Evolutionary conservation across 2,888 invertebrate species (phyloP).

Genomic region (Phragmatobia fuliginosa): DNA sequence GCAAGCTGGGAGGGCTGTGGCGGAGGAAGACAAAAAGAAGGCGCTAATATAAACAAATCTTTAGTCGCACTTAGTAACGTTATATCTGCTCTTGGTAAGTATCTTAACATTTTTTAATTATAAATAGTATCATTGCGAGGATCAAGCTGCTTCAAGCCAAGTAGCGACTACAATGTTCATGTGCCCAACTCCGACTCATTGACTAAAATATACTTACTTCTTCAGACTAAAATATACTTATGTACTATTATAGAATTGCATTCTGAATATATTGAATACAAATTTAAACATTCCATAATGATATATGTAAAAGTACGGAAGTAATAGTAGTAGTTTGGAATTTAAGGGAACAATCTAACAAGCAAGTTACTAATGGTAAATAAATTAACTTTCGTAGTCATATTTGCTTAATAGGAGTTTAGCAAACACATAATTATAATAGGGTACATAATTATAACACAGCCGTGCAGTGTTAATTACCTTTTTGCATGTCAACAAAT

Average conservation of each 20-base stretch:
- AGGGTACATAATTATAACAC: not conserved
- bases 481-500: slow-evolving; percentile 39
- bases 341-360: not conserved
- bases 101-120: not conserved
- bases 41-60: slow-evolving; percentile 92
- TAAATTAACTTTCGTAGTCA: not conserved
- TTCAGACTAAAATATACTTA: too few species aligned
- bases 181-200: too few species aligned
- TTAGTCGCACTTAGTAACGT: slow-evolving; percentile 93
- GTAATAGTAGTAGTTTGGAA: too few species aligned
- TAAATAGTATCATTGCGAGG: not conserved
- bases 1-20: slow-evolving; percentile 92
- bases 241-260: too few species aligned
- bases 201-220: too few species aligned
- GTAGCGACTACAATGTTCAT: not conserved
- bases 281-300: too few species aligned
- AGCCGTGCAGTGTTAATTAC: slow-evolving; percentile 29
- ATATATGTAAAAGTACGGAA: too few species aligned
- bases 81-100: slow-evolving; percentile 91
- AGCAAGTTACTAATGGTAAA: not conserved
- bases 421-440: not conserved
- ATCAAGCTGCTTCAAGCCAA: not conserved
- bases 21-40: slow-evolving; percentile 87
- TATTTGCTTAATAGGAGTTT: not conserved
- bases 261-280: too few species aligned